Percentiles rank a stretch among this genome's conserved stretches.
Evolutionary conservation across 30 jellyfish, hydroid and myxozoan genomes (phyloP).

Genomic region (Rhopilema esculentum): DNA sequence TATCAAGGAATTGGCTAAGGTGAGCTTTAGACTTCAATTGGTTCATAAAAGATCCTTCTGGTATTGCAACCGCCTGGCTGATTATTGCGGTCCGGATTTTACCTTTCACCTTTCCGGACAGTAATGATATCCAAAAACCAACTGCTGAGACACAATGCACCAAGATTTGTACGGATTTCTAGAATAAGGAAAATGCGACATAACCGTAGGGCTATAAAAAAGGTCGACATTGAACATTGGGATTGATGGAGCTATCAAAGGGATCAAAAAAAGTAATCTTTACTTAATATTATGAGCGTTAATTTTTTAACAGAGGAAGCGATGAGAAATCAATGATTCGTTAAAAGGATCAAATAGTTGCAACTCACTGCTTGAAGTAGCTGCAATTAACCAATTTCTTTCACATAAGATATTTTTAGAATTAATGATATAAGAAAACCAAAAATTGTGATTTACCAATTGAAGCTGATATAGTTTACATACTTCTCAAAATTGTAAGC

Average conservation of each 20-base stretch:
- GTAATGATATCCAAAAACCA: constrained; percentile 54
- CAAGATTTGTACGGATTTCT: constrained; percentile 67
- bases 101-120: constrained; percentile 67
- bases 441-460: no score
- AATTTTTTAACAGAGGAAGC: no score
- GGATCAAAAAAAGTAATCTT: no score
- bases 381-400: no score
- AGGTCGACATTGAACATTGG: background rate
- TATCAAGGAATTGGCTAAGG: constrained; percentile 30
- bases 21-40: constrained; percentile 58
- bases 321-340: no score
- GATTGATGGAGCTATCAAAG: background rate
- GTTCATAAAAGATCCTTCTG: constrained; percentile 68
- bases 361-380: no score
- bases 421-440: no score
- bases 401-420: no score
- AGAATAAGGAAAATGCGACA: background rate
- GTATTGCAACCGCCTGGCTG: constrained; percentile 73
- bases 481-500: no score
- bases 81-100: constrained; percentile 61
- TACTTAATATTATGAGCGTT: no score
- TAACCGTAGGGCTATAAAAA: background rate
- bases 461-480: no score
- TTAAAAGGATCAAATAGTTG: no score
- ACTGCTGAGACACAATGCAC: constrained; percentile 70